Evolutionary conservation across 1,140 invertebrate genomes (phyloP).

Genomic region (Heliconius hermathena): DNA sequence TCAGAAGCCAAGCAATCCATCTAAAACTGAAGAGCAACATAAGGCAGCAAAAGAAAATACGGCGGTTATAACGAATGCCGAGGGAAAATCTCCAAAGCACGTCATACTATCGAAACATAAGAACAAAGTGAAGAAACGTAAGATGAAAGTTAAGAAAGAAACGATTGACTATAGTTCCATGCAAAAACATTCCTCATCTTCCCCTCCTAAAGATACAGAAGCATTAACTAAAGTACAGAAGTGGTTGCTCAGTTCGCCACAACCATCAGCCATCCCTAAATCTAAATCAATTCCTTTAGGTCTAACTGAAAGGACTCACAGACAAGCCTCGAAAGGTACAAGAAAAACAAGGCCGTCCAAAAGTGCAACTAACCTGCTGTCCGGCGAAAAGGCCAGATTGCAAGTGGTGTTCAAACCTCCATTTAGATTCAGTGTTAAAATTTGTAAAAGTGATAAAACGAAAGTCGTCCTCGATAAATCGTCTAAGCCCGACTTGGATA

Average conservation of each 20-base stretch:
- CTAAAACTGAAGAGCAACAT: conserved; percentile 62
- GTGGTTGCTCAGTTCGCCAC: conserved; percentile 90
- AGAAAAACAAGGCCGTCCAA: conserved; percentile 79
- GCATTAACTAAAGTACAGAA: conserved; percentile 91
- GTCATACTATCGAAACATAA: conserved; percentile 78
- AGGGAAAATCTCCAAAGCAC: conserved; percentile 76
- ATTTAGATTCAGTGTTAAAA: conserved; percentile 91
- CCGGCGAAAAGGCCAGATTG: conserved; percentile 85
- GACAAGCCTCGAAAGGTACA: conserved; percentile 61
- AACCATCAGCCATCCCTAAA: conserved; percentile 82
- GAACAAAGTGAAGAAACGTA: conserved; percentile 74
- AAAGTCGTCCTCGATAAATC: conserved; percentile 80
- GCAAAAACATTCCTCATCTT: conserved; percentile 81
- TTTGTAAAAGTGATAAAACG: conserved; percentile 85
- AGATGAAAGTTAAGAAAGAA: conserved; percentile 83
- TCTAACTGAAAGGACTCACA: conserved; percentile 79
- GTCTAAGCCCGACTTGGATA: conserved; percentile 73
- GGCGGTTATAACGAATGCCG: conserved; percentile 68
- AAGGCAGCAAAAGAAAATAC: conserved; percentile 70
- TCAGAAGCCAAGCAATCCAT: conserved; percentile 65
- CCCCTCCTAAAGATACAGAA: conserved; percentile 82
- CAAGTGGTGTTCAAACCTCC: conserved; percentile 93
- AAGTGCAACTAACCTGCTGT: conserved; percentile 79
- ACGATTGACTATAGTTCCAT: conserved; percentile 89
- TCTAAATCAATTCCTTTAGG: conserved; percentile 88